Conservation (phyloP, 2,113 vertebrate genomes). For the Cranoglanis bouderius region DNA sequence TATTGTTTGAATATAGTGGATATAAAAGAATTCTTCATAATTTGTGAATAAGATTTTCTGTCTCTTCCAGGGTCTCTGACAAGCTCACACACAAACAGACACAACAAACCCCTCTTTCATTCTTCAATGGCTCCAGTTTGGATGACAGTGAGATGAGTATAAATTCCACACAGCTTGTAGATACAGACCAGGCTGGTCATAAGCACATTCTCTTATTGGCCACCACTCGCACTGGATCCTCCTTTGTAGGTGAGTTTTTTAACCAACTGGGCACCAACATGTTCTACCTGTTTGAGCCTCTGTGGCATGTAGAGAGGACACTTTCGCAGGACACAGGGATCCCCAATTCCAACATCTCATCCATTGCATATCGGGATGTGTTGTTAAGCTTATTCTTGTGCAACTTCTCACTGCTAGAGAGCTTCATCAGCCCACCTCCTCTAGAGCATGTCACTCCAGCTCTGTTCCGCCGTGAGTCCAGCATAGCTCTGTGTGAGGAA, state of each 20-base stretch:
- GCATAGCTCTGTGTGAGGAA: constrained; percentile 87
- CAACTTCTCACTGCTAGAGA: constrained; percentile 86
- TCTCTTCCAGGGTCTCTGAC: constrained; percentile 84
- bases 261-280: constrained; percentile 90
- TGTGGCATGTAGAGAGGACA: constrained; percentile 90
- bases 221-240: constrained; percentile 91
- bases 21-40: not conserved
- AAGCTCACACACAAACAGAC: constrained; percentile 82
- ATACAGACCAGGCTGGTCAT: constrained; percentile 47
- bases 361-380: constrained; percentile 85
- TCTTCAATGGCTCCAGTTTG: constrained; percentile 54
- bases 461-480: constrained; percentile 90
- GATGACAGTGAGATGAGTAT: constrained; percentile 70
- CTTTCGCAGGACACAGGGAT: constrained; percentile 72
- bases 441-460: constrained; percentile 81
- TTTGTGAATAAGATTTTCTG: constrained; percentile 8
- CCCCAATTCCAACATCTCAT: constrained; percentile 75
- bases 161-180: constrained; percentile 70
- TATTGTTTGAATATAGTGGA: not conserved
- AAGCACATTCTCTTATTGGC: constrained; percentile 91
- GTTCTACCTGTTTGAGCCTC: constrained; percentile 94
- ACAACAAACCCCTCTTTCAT: constrained; percentile 67
- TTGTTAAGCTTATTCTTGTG: constrained; percentile 88
- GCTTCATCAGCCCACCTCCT: constrained; percentile 83
- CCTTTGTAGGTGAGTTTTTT: constrained; percentile 95